These are phyloP conservation scores for Caiman crocodilus DNA, from an alignment of 2,797 vertebrate genomes.

Conservation along the genomic window DNA sequence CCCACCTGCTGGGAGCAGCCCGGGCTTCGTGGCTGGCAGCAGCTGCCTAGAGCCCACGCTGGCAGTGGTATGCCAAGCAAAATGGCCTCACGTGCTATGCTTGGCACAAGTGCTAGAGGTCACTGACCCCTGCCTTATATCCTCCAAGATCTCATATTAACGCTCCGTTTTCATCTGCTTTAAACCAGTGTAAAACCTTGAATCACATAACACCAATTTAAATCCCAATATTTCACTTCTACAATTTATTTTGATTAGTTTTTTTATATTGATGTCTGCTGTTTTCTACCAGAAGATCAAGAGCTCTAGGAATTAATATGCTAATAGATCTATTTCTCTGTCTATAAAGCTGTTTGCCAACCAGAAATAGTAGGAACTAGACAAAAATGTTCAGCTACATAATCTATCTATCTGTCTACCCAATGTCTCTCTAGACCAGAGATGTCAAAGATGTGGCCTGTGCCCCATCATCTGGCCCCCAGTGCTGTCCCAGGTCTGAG, in stretches of 20 bases:
- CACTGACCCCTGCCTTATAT: neutral
- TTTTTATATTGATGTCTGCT: neutral
- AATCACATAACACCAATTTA: neutral
- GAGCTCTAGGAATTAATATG: neutral
- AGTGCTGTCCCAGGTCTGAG: too few relatives aligned
- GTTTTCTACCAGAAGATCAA: neutral
- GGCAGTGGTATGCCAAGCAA: too few relatives aligned
- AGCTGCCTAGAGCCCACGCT: too few relatives aligned
- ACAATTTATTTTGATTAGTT: neutral
- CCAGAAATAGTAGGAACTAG: neutral
- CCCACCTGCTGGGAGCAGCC: too few relatives aligned
- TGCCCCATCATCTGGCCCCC: too few relatives aligned
- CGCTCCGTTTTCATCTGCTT: neutral
- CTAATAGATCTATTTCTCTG: neutral
- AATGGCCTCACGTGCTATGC: too few relatives aligned
- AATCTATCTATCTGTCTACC: neutral
- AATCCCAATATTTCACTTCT: neutral
- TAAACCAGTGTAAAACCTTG: neutral
- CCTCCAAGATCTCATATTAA: neutral
- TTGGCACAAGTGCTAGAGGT: too few relatives aligned
- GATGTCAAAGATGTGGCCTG: too few relatives aligned
- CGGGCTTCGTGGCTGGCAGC: too few relatives aligned
- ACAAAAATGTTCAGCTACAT: neutral
- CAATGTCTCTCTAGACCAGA: too few relatives aligned
- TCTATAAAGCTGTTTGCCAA: neutral